Percentiles rank a stretch among this genome's conserved stretches.
phyloP scores from a whole-genome alignment of 2,113 vertebrate genomes.

The Lates calcarifer region DNA sequence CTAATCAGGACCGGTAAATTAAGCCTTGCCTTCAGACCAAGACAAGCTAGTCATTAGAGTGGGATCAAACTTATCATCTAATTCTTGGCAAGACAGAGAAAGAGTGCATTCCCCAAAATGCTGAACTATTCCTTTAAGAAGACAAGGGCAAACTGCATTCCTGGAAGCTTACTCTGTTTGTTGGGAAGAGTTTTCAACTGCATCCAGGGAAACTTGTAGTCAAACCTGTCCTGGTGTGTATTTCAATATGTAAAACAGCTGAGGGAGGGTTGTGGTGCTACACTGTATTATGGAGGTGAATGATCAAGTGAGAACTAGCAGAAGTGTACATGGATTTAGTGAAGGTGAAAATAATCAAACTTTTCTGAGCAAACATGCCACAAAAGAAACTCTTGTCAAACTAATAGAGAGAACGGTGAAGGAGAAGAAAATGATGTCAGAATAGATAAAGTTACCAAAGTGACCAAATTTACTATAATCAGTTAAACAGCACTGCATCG shows the following conservation, averaged over 20 bases:
- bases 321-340: too few species aligned
- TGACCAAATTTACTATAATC: not conserved
- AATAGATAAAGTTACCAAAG: not conserved
- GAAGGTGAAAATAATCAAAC: too few species aligned
- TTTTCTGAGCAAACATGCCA: not conserved
- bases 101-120: not conserved
- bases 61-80: not conserved
- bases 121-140: not conserved
- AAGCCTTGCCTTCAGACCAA: too few species aligned
- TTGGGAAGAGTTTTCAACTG: not conserved
- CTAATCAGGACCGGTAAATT: not conserved
- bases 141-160: not conserved
- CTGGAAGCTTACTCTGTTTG: not conserved
- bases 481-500: not conserved
- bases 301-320: not conserved
- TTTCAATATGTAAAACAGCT: slow-evolving; percentile 16
- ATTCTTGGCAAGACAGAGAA: not conserved
- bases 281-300: not conserved
- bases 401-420: not conserved
- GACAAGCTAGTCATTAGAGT: not conserved
- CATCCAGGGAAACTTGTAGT: not conserved
- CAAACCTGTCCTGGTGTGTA: slow-evolving; percentile 8
- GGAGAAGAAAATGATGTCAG: not conserved
- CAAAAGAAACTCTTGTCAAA: not conserved
- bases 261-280: not conserved